These are phyloP conservation scores for Streptopelia turtur DNA, from an alignment of 2,797 vertebrate species.

Conservation along the genomic window DNA sequence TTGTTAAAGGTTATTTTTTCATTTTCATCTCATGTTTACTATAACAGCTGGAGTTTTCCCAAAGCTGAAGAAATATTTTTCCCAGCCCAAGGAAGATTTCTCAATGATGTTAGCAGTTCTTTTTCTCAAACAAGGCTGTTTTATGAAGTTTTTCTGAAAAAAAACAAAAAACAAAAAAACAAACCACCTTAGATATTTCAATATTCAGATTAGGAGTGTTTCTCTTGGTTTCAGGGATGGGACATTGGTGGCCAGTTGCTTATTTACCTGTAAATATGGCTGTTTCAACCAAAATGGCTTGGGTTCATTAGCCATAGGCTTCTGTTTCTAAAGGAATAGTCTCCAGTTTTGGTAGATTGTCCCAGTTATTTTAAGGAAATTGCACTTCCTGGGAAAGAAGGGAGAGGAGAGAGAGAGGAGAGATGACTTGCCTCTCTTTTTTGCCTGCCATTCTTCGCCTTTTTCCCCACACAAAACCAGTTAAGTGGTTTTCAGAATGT, in stretches of 20 bases:
- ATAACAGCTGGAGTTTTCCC: background rate
- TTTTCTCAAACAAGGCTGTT: background rate
- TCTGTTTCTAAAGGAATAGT: background rate
- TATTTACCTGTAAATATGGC: background rate
- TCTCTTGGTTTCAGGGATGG: background rate
- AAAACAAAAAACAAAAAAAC: background rate
- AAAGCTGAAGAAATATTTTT: background rate
- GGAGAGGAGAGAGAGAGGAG: no score
- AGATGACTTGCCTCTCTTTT: background rate
- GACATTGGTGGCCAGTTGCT: background rate
- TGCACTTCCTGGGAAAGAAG: background rate
- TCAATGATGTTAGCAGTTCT: background rate
- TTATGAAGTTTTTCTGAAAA: background rate
- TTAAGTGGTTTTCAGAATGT: background rate
- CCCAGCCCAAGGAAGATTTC: background rate
- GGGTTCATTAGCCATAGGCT: rapidly evolving
- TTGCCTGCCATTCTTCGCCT: background rate
- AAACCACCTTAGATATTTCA: background rate
- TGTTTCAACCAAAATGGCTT: background rate
- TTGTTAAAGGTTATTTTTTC: conserved; percentile 19
- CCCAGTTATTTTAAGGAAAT: background rate
- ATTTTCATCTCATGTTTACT: background rate
- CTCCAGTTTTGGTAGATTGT: background rate
- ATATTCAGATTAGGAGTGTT: background rate
- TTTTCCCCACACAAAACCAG: background rate